Evolutionary conservation across 2,888 invertebrate genomes (phyloP), one percentile per base, ranked within the genome.

Genomic region (Odontomyia ornata): DNA sequence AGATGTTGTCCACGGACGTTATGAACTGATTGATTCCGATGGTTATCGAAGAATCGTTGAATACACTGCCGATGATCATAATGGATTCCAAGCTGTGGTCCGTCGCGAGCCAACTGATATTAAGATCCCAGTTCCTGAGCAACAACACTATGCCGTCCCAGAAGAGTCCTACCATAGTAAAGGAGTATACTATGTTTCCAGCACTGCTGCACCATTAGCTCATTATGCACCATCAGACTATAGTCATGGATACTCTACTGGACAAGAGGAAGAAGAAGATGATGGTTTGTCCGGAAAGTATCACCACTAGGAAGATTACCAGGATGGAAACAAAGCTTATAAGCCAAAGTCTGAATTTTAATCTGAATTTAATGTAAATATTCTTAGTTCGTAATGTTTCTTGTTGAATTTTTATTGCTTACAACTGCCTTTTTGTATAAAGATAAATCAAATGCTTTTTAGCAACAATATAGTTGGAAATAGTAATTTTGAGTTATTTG

Each of bases 21-120:
- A 87, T 82, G 85, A 86, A 46, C 82, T 87, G 30, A 82, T 87
- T 72, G 87, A 87, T 77, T 78, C 87, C 75, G 87, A 87, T 81
- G 87, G 87, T 75, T 83, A 83, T 80, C 85, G 83, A 80, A 83
- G 87, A 77, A 84, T 83, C 76, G 87, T 87, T 25, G 85, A 87
- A 62, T 87, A 87, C 82, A 84, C 84, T 75, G 87, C 87, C 76
- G 87, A 86, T 81, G 82, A 84, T 36, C 83, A 84, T 79, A 84
- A 85, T 78, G 87, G 87, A 79, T 87, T 87, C 84, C 87, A 87
- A 80, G 87, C 87, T 71, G 84, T 87, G 52, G 87, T 87, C 25
- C 84, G 83, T 81, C 86, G 83, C 77, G 86, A 86, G 82, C 71
- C 69, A 23, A 76, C 67, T 13, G 60, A 75, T 30, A 77, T 78